Conservation (phyloP, 2,797 vertebrate species). For the Hylomyscus alleni region DNA sequence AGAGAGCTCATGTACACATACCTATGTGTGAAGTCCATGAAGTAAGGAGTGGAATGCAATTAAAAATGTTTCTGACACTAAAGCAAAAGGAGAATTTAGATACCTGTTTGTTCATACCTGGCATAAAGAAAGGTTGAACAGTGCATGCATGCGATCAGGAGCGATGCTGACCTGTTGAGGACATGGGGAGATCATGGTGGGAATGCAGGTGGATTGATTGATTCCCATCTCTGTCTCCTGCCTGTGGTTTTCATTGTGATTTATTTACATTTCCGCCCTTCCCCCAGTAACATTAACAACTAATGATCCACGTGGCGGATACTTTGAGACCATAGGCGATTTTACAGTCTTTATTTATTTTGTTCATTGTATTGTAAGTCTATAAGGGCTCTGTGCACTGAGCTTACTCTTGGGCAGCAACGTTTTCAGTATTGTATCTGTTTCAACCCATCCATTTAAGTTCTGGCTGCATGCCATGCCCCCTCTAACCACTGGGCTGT, state of each 20-base stretch:
- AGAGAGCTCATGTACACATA: too few relatives aligned
- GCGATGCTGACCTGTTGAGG: too few relatives aligned
- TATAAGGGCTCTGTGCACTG: neutral
- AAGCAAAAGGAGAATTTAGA: too few relatives aligned
- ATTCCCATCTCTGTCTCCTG: neutral
- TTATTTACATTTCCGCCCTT: neutral
- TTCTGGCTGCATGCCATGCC: neutral
- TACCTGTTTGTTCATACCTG: too few relatives aligned
- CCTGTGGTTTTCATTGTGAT: slow-evolving; percentile 11
- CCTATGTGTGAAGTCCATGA: too few relatives aligned
- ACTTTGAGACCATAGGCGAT: neutral
- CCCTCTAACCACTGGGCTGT: neutral
- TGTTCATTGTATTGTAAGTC: neutral
- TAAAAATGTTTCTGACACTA: too few relatives aligned
- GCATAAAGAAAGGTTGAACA: too few relatives aligned
- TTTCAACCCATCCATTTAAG: neutral
- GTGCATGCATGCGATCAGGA: neutral
- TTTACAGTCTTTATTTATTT: neutral
- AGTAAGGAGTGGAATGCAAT: too few relatives aligned
- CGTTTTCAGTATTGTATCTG: neutral
- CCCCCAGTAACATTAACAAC: neutral
- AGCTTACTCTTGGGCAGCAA: neutral
- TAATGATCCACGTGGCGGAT: neutral
- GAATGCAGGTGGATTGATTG: too few relatives aligned
- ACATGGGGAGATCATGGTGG: too few relatives aligned